Base-by-base conservation (phyloP, 1,140 invertebrate genomes). In the Cyphomyrmex costatus region DNA sequence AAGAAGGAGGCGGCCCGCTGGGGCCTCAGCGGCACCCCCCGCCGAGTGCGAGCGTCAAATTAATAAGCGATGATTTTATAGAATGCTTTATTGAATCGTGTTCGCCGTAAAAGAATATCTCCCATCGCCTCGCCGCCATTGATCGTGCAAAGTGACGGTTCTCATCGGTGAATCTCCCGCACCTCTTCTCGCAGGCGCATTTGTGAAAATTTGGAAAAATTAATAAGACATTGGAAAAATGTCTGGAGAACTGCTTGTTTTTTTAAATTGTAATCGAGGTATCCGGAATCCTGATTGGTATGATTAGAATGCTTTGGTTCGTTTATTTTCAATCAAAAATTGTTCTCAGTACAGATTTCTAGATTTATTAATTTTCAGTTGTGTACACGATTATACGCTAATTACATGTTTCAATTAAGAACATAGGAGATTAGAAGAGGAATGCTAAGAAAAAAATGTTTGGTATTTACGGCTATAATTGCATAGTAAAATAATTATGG, bases 31-130 rank as follows among this genome's bases (percentile, higher is more conserved):
- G 93, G 93, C 89, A 89, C 92, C 93, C 90, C 93, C 93, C 86
- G 93, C 86, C 86, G 93, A 60, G 92, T 79, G 66, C 89, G 87
- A 91, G 92, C 93, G 91, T 95, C 93, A 94, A 95, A 95, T 95
- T 94, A 95, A 95, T 95, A 95, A 95, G 91, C 93, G 92, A 95
- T 95, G 94, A 95, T 94, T 94, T 94, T 93, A 93, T 94, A 94
- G 89, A 94, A 94, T 92, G 92, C 87, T 91, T 94, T 92, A 94
- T 94, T 94, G 92, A 95, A 94, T 94, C 92, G 92, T 92, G 92
- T 91, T 89, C 91, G 63, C 87, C 87, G 88, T 92, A 42, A 92
- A 92, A 92, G 91, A 92, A 92, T 93, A 93, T 93, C 91, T 90
- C 51, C 27, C 77, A 80, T 80, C 77, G 46, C 46, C 61, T 16